These are phyloP conservation scores for Lagopus leucura DNA, from an alignment of 2,113 vertebrate species.

Conservation along the genomic window DNA sequence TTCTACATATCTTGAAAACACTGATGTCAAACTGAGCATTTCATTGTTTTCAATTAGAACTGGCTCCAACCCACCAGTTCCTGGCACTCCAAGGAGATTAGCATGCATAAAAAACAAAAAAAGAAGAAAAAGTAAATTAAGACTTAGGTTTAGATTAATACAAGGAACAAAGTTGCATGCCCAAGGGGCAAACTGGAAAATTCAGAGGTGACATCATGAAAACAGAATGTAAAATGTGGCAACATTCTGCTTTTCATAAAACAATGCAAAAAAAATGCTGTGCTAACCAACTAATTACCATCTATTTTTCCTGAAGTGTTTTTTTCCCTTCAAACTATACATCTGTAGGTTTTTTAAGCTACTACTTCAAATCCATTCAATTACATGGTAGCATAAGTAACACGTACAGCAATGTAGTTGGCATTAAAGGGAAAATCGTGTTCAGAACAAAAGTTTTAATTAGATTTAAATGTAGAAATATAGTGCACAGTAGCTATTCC, in stretches of 20 bases:
- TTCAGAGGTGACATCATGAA: neutral
- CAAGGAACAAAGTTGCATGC: neutral
- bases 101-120: neutral
- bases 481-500: neutral
- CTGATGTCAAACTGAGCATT: neutral
- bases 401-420: neutral
- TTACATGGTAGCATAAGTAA: constrained; percentile 7
- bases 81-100: neutral
- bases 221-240: neutral
- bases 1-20: neutral
- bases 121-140: neutral
- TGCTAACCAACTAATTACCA: neutral
- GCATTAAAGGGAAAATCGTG: constrained; percentile 11
- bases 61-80: neutral
- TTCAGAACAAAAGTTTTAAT: constrained; percentile 49
- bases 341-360: constrained; percentile 4
- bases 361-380: neutral
- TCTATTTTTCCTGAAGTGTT: neutral
- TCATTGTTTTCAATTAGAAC: neutral
- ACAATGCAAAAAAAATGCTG: neutral
- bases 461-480: constrained; percentile 13
- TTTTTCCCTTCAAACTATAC: neutral
- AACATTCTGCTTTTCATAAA: neutral
- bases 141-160: neutral
- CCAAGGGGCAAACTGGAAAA: neutral